Percentiles rank a stretch among this genome's conserved stretches.
Conservation (phyloP, 2,797 vertebrate genomes). For the Crotalus adamanteus region DNA sequence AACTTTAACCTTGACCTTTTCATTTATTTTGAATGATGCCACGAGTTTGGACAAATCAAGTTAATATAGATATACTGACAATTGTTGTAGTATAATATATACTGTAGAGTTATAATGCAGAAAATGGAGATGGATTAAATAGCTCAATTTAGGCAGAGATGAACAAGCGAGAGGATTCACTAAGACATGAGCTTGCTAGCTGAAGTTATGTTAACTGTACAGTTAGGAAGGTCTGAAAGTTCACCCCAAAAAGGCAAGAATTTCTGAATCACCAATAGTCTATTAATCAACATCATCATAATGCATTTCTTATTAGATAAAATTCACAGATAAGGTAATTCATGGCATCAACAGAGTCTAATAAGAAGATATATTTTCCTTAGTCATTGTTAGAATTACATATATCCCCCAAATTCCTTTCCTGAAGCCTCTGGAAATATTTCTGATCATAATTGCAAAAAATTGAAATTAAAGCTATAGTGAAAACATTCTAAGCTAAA, state of each 20-base stretch:
- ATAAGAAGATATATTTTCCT: neutral
- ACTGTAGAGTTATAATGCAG: neutral
- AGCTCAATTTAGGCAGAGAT: neutral
- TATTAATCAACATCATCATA: neutral
- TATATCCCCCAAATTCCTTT: neutral
- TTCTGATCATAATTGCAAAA: neutral
- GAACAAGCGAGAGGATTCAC: neutral
- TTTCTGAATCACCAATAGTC: neutral
- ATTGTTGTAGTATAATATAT: neutral
- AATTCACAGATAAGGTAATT: neutral
- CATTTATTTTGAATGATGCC: neutral
- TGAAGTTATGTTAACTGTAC: neutral
- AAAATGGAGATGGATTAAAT: rapidly evolving
- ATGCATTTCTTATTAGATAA: rapidly evolving
- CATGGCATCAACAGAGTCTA: neutral
- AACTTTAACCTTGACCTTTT: neutral
- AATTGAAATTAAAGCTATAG: neutral
- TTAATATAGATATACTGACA: neutral
- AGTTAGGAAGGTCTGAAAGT: neutral
- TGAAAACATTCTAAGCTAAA: neutral
- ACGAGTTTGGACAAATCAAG: neutral
- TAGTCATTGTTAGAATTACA: neutral
- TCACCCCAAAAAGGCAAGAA: slow-evolving; percentile 16
- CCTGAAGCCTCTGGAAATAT: neutral
- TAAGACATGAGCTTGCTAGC: neutral